Evolutionary conservation across 2,888 invertebrate genomes (phyloP), one percentile per base, ranked within the genome.

Genomic region (Aelia acuminata): DNA sequence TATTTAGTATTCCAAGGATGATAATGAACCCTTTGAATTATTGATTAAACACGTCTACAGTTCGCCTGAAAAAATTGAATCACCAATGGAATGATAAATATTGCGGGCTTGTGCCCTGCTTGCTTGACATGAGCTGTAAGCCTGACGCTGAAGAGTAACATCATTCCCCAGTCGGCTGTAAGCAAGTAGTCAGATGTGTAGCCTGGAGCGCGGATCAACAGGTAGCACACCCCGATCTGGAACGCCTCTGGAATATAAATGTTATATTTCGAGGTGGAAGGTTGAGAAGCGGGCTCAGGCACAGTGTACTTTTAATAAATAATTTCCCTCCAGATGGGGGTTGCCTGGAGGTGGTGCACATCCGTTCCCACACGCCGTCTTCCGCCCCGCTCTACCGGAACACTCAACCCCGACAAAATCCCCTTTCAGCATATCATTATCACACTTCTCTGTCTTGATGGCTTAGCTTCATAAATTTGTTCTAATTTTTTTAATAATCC

Each of bases 331-430:
- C 84, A 84, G 48, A 85, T 85, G 53, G 57, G 85, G 85, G 85
- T 85, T 49, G 31, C 50, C 49, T 85, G 39, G 50, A 57, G 53
- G 85, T n/a, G 85, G 53, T 20, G 85, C 15, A 85, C 85, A 85
- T 85, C 85, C 85, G 85, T 85, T 85, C 85, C 85, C 85, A 85
- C 85, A 53, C n/a, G 50, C 84, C 26, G 26, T 49, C 31, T 80
- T 80, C 80, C 80, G 80, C 43, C 43, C 80, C 43, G 80, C 80
- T 43, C 80, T 43, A 80, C 80, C 80, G 80, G 80, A 80, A 80
- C 80, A 47, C 80, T 39, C 80, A 20, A 47, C 43, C 13, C 43
- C n/a, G 43, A 22, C 80, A 70, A 70, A 70, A 70, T 35, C 35
- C 63, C 63, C 35, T 70, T 31, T 35, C 35, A 20, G 63, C 3